Conservation (phyloP, 1,140 invertebrate genomes). For the Maniola jurtina region DNA sequence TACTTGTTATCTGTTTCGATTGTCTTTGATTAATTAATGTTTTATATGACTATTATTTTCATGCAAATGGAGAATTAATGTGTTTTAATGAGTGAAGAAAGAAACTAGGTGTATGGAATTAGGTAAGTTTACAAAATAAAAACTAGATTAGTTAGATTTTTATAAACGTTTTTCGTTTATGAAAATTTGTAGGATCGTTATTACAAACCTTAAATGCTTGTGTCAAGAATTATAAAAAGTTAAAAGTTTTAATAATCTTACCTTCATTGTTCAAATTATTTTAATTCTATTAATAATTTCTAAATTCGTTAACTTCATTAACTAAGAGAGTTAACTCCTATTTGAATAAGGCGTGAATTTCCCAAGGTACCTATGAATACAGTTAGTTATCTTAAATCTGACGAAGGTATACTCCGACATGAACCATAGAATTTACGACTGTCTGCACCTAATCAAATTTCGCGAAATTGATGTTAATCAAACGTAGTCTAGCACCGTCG, state of each 20-base stretch:
- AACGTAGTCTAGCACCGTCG: constrained; percentile 30
- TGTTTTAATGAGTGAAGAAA: constrained; percentile 9
- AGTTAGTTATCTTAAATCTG: constrained; percentile 16
- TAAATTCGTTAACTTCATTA: too few species aligned
- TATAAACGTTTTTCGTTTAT: too few species aligned
- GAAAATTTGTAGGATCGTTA: too few species aligned
- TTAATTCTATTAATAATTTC: too few species aligned
- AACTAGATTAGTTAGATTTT: too few species aligned
- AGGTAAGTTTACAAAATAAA: constrained; percentile 38
- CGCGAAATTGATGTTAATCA: constrained; percentile 34
- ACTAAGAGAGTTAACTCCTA: not conserved
- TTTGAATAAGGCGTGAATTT: constrained; percentile 2
- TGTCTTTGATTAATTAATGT: constrained; percentile 18
- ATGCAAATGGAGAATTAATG: constrained; percentile 49
- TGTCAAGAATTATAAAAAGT: too few species aligned
- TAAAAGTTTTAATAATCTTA: too few species aligned
- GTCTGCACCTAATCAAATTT: constrained; percentile 32
- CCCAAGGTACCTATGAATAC: not conserved
- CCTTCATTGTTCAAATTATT: too few species aligned
- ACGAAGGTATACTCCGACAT: constrained; percentile 10
- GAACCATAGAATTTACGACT: constrained; percentile 21
- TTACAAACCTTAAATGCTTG: too few species aligned
- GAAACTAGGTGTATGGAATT: not conserved
- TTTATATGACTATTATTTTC: constrained; percentile 22
- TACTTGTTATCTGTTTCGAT: constrained; percentile 27